phyloP scores from a whole-genome alignment of 2,113 vertebrate genomes.

The Heterotis niloticus region DNA sequence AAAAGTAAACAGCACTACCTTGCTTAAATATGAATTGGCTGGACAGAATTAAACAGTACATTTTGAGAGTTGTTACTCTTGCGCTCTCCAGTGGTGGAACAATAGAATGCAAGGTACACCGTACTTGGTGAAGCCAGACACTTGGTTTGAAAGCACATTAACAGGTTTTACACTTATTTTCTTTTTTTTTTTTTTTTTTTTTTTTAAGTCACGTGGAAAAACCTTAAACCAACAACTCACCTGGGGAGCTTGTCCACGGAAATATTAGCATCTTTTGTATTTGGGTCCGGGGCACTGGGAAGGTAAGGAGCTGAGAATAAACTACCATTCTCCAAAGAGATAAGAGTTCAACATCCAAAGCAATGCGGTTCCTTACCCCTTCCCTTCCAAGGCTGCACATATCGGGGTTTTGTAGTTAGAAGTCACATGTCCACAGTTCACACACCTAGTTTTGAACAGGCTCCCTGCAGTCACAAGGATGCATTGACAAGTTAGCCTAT shows the following conservation, averaged over 20 bases:
- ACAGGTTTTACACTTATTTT: not conserved
- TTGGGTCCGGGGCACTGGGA: slow-evolving; percentile 78
- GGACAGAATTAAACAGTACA: not conserved
- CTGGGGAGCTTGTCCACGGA: slow-evolving; percentile 80
- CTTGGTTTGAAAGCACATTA: not conserved
- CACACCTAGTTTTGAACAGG: slow-evolving; percentile 89
- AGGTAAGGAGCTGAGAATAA: too few relatives aligned
- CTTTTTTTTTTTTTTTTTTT: too few relatives aligned
- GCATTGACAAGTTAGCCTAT: not conserved
- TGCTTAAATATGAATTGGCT: not conserved
- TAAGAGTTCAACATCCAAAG: not conserved
- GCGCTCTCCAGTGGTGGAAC: slow-evolving; percentile 38
- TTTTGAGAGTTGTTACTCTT: slow-evolving; percentile 10
- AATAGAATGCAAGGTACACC: not conserved
- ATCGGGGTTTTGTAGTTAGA: slow-evolving; percentile 86
- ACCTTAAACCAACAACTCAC: slow-evolving; percentile 54
- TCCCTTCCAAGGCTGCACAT: slow-evolving; percentile 79
- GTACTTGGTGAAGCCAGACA: not conserved
- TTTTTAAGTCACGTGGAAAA: not conserved
- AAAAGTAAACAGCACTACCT: not conserved
- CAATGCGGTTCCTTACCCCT: slow-evolving; percentile 73
- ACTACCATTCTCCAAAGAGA: not conserved
- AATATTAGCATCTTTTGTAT: slow-evolving; percentile 71
- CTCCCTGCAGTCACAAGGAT: slow-evolving; percentile 69
- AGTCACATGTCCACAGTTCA: slow-evolving; percentile 76